A percentile compares a stretch with the other conserved stretches of the same genome.
phyloP scores from a whole-genome alignment of 2,888 invertebrate genomes.

The Scaptomyza reducta region DNA sequence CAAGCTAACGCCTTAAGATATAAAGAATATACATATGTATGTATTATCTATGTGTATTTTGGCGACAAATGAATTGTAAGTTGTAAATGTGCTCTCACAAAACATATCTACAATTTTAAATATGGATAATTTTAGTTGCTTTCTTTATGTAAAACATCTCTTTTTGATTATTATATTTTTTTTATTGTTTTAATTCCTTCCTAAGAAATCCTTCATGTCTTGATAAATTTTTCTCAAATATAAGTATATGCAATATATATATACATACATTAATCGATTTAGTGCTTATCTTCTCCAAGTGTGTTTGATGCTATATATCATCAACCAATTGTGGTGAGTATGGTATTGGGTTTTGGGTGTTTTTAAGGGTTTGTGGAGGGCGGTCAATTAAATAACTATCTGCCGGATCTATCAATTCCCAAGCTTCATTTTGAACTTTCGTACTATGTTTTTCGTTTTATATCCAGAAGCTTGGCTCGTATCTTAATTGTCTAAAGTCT shows the following conservation, averaged over 20 bases:
- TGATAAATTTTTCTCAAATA: conserved; percentile 20
- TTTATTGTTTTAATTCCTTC: background rate
- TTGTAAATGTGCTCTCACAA: conserved; percentile 9
- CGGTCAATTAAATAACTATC: background rate
- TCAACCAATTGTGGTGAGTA: conserved; percentile 26
- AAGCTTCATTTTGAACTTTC: no score
- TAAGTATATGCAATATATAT: conserved; percentile 20
- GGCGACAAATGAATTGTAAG: conserved; percentile 11
- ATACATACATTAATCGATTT: conserved; percentile 7
- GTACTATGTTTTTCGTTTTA: no score
- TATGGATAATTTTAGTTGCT: conserved; percentile 14
- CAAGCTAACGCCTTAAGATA: conserved; percentile 2
- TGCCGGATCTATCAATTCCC: background rate
- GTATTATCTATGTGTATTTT: background rate
- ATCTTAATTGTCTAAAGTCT: no score
- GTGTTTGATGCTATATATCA: background rate
- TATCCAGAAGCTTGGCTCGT: no score
- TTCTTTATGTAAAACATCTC: conserved; percentile 9
- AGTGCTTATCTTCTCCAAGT: conserved; percentile 8
- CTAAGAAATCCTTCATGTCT: conserved; percentile 9
- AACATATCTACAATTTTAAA: conserved; percentile 13
- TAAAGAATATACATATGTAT: background rate
- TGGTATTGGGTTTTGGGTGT: background rate
- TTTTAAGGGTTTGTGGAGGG: background rate
- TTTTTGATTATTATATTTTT: background rate